Conservation (phyloP, 2,797 vertebrate species). For the Scleropages formosus region DNA sequence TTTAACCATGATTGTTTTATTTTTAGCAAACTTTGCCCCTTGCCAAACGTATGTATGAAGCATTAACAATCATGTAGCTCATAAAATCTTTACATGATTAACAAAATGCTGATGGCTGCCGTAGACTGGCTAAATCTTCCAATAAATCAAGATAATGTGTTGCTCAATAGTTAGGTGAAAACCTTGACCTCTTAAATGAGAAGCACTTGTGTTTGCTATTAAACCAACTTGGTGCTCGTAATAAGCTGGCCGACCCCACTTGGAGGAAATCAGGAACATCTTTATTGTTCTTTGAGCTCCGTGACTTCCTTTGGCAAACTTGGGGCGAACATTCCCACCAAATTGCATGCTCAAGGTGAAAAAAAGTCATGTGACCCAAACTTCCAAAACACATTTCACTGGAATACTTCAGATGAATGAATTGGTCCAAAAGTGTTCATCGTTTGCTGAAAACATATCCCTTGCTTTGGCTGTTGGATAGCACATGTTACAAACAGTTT, state of each 20-base stretch:
- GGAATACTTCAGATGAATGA: background rate
- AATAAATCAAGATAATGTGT: conserved; percentile 17
- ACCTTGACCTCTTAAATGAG: conserved; percentile 29
- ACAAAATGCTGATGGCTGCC: background rate
- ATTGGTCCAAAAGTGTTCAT: too few species aligned
- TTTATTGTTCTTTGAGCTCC: conserved; percentile 19
- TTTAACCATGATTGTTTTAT: background rate
- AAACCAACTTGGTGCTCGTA: conserved; percentile 5
- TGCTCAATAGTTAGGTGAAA: conserved; percentile 28
- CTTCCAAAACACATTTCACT: background rate
- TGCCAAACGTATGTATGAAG: background rate
- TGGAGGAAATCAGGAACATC: conserved; percentile 13
- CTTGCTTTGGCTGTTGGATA: too few species aligned
- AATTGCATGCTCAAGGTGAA: background rate
- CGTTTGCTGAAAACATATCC: too few species aligned
- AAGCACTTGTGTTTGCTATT: conserved; percentile 25
- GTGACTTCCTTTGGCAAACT: background rate
- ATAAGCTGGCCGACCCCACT: conserved; percentile 21
- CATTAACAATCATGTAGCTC: background rate
- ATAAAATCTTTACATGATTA: conserved; percentile 19
- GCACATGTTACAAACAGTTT: too few species aligned
- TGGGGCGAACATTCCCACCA: background rate
- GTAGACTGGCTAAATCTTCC: background rate
- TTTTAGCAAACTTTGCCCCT: background rate
- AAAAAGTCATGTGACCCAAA: background rate